Percentiles rank a stretch among this genome's conserved stretches.
phyloP scores from a whole-genome alignment of 1,140 invertebrate genomes.

The Lycorma delicatula region DNA sequence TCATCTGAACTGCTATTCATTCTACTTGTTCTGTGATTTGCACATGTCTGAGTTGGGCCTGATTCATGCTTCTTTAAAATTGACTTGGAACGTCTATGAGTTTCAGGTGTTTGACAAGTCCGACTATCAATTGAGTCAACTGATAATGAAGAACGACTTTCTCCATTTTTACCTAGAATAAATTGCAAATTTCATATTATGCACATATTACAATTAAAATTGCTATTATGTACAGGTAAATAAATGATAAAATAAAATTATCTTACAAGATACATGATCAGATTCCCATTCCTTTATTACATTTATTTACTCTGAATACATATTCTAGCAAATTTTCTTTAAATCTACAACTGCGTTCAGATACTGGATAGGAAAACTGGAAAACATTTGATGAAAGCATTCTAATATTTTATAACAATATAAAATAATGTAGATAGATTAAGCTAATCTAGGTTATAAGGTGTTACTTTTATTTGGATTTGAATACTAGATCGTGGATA shows the following conservation, averaged over 20 bases:
- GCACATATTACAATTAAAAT: neutral
- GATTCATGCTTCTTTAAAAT: constrained; percentile 66
- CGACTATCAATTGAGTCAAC: constrained; percentile 58
- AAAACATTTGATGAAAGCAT: no score
- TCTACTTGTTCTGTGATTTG: constrained; percentile 35
- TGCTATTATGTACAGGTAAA: neutral
- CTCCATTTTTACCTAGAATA: constrained; percentile 47
- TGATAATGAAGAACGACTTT: constrained; percentile 59
- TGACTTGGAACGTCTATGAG: constrained; percentile 58
- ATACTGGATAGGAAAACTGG: no score
- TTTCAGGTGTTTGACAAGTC: constrained; percentile 51
- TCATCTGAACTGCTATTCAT: constrained; percentile 39
- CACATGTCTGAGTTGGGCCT: constrained; percentile 1
- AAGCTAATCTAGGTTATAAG: no score
- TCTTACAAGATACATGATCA: no score
- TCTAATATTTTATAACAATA: no score
- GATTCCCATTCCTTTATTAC: neutral
- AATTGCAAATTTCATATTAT: constrained; percentile 6
- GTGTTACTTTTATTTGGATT: no score
- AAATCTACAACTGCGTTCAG: no score
- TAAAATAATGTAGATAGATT: no score
- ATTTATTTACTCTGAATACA: neutral
- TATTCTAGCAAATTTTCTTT: no score
- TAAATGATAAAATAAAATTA: neutral
- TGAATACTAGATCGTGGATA: no score